phyloP scores from a whole-genome alignment of 2,113 vertebrate species.

The Cryptotis parvus region DNA sequence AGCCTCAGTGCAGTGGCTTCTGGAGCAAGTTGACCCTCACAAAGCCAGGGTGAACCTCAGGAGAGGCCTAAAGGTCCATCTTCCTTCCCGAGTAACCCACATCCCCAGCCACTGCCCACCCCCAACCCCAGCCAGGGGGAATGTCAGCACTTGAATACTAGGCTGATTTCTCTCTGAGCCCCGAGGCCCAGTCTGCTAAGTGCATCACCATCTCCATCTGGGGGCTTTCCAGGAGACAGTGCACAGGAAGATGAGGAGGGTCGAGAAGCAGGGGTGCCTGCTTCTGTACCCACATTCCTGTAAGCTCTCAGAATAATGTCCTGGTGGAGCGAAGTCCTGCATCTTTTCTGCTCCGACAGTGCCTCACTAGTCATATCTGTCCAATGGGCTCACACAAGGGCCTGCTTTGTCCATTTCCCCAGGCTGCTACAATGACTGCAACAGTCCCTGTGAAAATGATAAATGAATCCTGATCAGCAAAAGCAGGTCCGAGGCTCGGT shows the following conservation, averaged over 20 bases:
- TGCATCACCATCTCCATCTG: not conserved
- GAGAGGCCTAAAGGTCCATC: not conserved
- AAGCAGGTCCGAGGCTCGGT: too few relatives aligned
- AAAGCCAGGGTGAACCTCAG: not conserved
- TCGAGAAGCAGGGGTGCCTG: too few relatives aligned
- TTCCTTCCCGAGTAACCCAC: not conserved
- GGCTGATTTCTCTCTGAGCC: not conserved
- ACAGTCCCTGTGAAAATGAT: not conserved
- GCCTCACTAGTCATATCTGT: not conserved
- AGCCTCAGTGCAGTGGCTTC: not conserved
- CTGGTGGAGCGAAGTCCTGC: too few relatives aligned
- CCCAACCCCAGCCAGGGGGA: not conserved
- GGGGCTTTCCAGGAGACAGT: not conserved
- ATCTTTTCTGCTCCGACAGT: not conserved
- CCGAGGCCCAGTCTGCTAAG: too few relatives aligned
- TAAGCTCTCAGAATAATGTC: too few relatives aligned
- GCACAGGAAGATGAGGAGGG: not conserved
- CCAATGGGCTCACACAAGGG: rapidly evolving
- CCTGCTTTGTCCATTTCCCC: not conserved
- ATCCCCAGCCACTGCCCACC: too few relatives aligned
- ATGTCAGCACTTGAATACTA: not conserved
- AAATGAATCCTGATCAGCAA: not conserved
- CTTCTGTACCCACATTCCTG: not conserved
- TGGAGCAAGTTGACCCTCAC: not conserved
- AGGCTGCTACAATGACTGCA: not conserved